A percentile compares a stretch with the other conserved stretches of the same genome.
phyloP scores from a whole-genome alignment of 1,140 invertebrate genomes.

The Macrocentrus cingulum region DNA sequence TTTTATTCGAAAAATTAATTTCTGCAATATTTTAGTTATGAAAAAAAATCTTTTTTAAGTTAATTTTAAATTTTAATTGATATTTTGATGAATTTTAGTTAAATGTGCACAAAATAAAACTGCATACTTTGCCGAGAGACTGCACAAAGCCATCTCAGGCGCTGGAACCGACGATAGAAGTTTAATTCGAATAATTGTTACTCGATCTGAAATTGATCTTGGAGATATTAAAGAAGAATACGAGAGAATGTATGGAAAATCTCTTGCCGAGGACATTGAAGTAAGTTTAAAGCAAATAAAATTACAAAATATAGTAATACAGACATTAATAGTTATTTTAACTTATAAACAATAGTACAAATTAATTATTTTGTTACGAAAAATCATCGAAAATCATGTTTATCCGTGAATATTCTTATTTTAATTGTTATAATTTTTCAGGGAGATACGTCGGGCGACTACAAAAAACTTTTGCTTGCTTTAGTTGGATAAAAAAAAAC shows the following conservation, averaged over 20 bases:
- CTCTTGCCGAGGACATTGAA: conserved; percentile 77
- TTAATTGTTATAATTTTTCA: conserved; percentile 62
- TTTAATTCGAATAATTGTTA: conserved; percentile 83
- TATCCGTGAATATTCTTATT: conserved; percentile 12
- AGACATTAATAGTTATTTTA: background rate
- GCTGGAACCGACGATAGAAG: conserved; percentile 83
- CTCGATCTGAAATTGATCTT: conserved; percentile 86
- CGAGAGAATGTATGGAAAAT: conserved; percentile 75
- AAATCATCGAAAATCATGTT: conserved; percentile 2
- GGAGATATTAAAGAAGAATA: conserved; percentile 82
- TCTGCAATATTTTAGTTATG: no score
- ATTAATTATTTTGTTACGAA: background rate
- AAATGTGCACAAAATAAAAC: conserved; percentile 82
- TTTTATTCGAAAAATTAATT: conserved; percentile 15
- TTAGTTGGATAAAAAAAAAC: conserved; percentile 69
- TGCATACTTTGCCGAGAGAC: conserved; percentile 83
- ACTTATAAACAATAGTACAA: background rate
- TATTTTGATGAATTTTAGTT: conserved; percentile 55
- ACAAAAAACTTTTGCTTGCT: conserved; percentile 85
- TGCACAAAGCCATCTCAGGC: conserved; percentile 87
- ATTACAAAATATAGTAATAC: conserved; percentile 7
- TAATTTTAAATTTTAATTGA: conserved; percentile 14
- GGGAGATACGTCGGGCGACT: conserved; percentile 90
- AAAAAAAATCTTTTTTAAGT: no score
- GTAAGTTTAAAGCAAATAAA: conserved; percentile 57